Evolutionary conservation across 1,140 invertebrate genomes (phyloP).

Genomic region (Drosophila serrata): DNA sequence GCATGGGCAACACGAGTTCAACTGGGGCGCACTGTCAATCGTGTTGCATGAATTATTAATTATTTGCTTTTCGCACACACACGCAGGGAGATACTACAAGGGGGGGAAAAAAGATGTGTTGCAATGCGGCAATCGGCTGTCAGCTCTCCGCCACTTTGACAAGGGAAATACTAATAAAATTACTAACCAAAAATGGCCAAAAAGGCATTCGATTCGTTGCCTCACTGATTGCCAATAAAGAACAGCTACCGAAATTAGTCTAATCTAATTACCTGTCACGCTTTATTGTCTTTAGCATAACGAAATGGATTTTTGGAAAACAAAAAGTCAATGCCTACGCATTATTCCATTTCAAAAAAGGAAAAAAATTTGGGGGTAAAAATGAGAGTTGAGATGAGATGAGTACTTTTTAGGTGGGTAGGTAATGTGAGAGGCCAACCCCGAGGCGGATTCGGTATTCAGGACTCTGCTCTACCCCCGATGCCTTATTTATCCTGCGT

Average conservation of each 20-base stretch:
- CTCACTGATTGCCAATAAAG: constrained; percentile 71
- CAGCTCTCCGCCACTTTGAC: constrained; percentile 57
- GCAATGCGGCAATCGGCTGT: constrained; percentile 67
- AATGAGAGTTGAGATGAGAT: background rate
- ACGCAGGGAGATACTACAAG: constrained; percentile 31
- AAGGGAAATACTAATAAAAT: constrained; percentile 62
- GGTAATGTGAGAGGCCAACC: constrained; percentile 60
- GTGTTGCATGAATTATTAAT: constrained; percentile 81
- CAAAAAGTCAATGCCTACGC: constrained; percentile 20
- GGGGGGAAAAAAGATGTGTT: constrained; percentile 48
- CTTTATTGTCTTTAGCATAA: constrained; percentile 66
- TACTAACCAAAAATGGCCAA: constrained; percentile 51
- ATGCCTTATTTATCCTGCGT: constrained; percentile 71
- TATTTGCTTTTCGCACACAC: constrained; percentile 75
- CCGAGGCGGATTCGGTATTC: constrained; percentile 30
- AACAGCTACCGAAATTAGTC: constrained; percentile 74
- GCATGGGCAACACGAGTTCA: constrained; percentile 61
- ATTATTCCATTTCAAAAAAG: background rate
- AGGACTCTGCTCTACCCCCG: constrained; percentile 1
- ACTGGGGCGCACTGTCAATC: constrained; percentile 76
- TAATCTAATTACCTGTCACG: constrained; percentile 85
- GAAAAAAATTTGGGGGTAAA: constrained; percentile 8
- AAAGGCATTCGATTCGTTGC: constrained; percentile 38
- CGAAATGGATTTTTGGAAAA: constrained; percentile 51
- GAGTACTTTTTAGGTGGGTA: constrained; percentile 23